Conservation (phyloP, 2,113 vertebrate species). For the Chinchilla lanigera region DNA sequence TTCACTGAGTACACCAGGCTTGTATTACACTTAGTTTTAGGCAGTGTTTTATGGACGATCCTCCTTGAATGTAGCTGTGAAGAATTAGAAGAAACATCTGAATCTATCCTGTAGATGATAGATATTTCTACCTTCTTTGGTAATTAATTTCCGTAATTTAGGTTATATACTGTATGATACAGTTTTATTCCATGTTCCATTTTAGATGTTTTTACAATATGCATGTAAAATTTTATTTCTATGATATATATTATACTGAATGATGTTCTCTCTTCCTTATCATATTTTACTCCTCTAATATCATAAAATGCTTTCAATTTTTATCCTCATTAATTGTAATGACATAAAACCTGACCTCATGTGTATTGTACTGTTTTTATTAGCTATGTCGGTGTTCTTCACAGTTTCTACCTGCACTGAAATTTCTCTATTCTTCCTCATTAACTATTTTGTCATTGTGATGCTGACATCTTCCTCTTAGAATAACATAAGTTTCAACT, state of each 20-base stretch:
- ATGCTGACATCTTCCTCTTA: background rate
- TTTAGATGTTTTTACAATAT: background rate
- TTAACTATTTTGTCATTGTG: background rate
- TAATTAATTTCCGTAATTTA: background rate
- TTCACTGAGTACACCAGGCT: background rate
- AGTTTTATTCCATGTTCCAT: background rate
- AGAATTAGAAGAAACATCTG: background rate
- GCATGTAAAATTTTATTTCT: background rate
- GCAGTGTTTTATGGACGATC: background rate
- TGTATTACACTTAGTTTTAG: background rate
- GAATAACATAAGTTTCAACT: background rate
- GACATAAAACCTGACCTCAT: background rate
- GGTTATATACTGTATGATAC: background rate
- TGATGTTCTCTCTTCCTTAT: background rate
- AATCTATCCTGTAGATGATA: background rate
- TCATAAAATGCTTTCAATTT: background rate
- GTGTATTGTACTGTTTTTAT: background rate
- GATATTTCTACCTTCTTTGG: background rate
- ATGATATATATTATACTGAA: background rate
- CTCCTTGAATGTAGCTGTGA: background rate
- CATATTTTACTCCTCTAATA: background rate
- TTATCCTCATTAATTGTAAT: background rate
- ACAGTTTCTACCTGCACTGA: background rate
- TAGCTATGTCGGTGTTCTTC: background rate
- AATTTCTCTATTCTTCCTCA: background rate